Evolutionary conservation across 2,797 vertebrate genomes (phyloP).

Genomic region (Capromys pilorides): DNA sequence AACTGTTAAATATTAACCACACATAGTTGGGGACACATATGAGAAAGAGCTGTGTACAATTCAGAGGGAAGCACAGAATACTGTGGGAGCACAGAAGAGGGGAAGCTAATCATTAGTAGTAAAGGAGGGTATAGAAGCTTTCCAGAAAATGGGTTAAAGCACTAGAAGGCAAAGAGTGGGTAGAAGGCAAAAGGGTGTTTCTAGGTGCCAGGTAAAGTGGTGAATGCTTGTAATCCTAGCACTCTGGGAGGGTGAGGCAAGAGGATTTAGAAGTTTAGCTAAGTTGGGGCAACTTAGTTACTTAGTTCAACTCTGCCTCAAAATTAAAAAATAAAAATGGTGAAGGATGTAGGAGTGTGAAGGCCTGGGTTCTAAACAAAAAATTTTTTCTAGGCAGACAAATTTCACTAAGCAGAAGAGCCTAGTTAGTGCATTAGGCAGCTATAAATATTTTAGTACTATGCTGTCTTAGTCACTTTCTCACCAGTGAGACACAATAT

Average conservation of each 20-base stretch:
- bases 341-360: neutral
- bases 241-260: neutral
- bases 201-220: neutral
- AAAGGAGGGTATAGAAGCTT: neutral
- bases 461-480: neutral
- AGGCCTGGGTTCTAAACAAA: neutral
- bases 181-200: neutral
- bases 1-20: neutral
- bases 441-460: conserved; percentile 4
- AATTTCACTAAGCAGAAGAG: conserved; percentile 16
- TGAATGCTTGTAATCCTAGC: neutral
- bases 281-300: neutral
- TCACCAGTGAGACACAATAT: neutral
- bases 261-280: neutral
- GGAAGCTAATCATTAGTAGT: neutral
- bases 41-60: conserved; percentile 9
- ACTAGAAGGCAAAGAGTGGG: neutral
- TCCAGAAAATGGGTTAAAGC: neutral
- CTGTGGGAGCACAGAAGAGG: neutral
- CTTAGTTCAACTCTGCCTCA: neutral
- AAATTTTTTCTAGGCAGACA: neutral
- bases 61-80: neutral
- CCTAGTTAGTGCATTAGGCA: neutral
- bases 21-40: neutral
- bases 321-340: neutral